phyloP scores from a whole-genome alignment of 2,113 vertebrate genomes.

The Marcusenius ussheri region DNA sequence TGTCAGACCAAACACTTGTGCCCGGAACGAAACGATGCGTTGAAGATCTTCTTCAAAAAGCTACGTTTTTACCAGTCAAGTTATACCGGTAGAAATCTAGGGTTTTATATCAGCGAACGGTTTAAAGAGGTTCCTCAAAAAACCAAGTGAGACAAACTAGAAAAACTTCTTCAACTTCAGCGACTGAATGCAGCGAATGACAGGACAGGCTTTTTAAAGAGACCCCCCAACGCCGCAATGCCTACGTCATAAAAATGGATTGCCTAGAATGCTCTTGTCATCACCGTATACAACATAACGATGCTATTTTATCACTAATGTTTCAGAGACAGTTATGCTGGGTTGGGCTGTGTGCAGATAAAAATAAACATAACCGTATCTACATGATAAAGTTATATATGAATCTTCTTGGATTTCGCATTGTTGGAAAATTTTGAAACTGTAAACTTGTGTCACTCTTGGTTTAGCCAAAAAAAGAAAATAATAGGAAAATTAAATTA shows the following conservation, averaged over 20 bases:
- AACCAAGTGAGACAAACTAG: conserved; percentile 22
- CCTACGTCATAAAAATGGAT: conserved; percentile 66
- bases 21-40: not conserved
- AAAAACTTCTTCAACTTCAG: conserved; percentile 37
- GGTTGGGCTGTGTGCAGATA: conserved; percentile 48
- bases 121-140: conserved; percentile 24
- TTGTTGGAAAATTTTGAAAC: conserved; percentile 27
- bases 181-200: conserved; percentile 30
- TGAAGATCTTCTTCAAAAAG: not conserved
- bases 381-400: conserved; percentile 53
- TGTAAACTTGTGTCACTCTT: conserved; percentile 40
- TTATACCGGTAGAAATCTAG: not conserved
- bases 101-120: conserved; percentile 29
- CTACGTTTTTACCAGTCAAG: conserved; percentile 52
- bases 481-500: conserved; percentile 26
- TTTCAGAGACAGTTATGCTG: conserved; percentile 38
- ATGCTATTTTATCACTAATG: conserved; percentile 56
- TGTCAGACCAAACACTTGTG: not conserved
- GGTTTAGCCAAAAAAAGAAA: conserved; percentile 48
- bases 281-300: conserved; percentile 56
- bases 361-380: conserved; percentile 42
- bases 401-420: conserved; percentile 47
- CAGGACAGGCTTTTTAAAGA: conserved; percentile 55
- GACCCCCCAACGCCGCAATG: conserved; percentile 16
- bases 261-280: conserved; percentile 57